phyloP scores from a whole-genome alignment of 2,888 invertebrate species.

The Chrysolina oricalcia region DNA sequence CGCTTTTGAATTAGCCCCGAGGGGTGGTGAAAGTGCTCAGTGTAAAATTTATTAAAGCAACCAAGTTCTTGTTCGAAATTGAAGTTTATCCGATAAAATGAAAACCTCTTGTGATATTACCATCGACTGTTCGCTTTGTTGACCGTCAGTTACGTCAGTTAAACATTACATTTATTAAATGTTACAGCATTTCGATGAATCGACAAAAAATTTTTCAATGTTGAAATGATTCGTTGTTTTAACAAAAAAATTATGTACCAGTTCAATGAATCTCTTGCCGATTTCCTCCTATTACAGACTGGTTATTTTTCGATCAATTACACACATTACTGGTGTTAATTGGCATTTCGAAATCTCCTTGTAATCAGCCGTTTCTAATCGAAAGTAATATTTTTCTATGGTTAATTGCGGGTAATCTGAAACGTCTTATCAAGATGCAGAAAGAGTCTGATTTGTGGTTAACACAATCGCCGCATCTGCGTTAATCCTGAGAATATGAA shows the following conservation, averaged over 20 bases:
- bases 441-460: slow-evolving; percentile 16
- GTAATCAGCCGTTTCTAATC: neutral
- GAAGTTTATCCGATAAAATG: no score
- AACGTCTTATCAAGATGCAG: slow-evolving; percentile 27
- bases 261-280: neutral
- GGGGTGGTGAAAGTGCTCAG: no score
- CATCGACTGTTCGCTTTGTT: no score
- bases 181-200: no score
- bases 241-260: neutral
- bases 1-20: no score
- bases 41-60: no score
- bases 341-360: neutral
- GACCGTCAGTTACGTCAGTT: no score
- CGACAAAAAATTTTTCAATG: no score
- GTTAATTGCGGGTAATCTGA: slow-evolving; percentile 22
- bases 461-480: slow-evolving; percentile 31
- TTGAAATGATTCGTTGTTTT: no score
- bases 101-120: no score
- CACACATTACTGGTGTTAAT: neutral
- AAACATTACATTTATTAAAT: no score
- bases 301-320: slow-evolving; percentile 1
- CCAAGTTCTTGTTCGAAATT: no score
- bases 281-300: neutral
- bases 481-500: slow-evolving; percentile 37
- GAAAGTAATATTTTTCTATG: neutral